Evolutionary conservation across 2,888 invertebrate genomes (phyloP), one percentile per base, ranked within the genome.

Genomic region (Tipula unca): DNA sequence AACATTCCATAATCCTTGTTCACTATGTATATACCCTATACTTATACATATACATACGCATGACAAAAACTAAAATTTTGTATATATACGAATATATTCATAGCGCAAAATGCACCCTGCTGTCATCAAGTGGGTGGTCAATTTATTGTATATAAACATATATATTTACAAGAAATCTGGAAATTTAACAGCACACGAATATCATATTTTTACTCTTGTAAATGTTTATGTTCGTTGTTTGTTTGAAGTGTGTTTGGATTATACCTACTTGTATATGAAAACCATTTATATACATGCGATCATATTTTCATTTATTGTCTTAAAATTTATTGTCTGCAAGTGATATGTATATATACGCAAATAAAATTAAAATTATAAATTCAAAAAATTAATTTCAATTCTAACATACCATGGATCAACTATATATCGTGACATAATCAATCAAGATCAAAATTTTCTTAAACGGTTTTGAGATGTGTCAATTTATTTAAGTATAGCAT

Each of bases 51-150:
- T n/a, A 32, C 29, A n/a, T n/a, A n/a, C n/a, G 32, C 4, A 83
- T 35, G 35, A 83, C 83, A n/a, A 83, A 83, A 32, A n/a, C 83
- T 17, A n/a, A 29, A 20, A 83, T 32, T 25, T 82, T 39, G 25
- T 25, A 3, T 29, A 25, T 25, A 13, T 14, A 32, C 32, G 6
- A 32, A 6, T n/a, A n/a, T n/a, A 86, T 10, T 83, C 83, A 32
- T 17, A 85, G 42, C 54, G 86, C 85, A 86, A 86, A 86, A 85
- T 85, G 86, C 86, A 86, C 86, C 86, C 86, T 86, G 87, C 86
- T 86, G 87, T 87, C 87, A 86, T 87, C 86, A 87, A 87, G 86
- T 86, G 87, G 87, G 87, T 87, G 87, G 87, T 85, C 87, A 85
- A 85, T 85, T 85, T 85, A 39, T 48, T 25, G 20, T 25, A 13